Base-by-base conservation (phyloP, 2,888 invertebrate genomes). In the Lithophane leautieri region DNA sequence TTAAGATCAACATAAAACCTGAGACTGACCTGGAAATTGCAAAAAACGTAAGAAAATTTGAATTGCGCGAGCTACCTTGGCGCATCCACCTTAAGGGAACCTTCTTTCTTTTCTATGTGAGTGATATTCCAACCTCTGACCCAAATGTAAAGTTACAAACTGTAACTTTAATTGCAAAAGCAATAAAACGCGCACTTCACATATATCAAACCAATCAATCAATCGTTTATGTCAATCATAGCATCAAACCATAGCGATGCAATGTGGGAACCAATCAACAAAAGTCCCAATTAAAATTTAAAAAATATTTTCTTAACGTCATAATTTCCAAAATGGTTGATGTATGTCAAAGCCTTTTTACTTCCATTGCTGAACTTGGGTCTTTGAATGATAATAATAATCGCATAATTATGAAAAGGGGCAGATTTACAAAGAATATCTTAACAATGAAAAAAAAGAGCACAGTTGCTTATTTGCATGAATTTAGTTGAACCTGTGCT, bases 141-240 rank as follows among this genome's bases (percentile, higher is more conserved):
- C 50, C 4, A 67, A 70, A 58, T 47, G 60, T 40, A 70, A 74
- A 70, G 7, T 25, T 25, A 8, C 34, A 4, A 4, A 60, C 16
- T 19, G 9, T 44, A 58, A 44, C 42, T 78, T 68, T 82, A 73
- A 82, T 75, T 72, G 56, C 63, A 79, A 40, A n/a, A 44, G 52
- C 47, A 77, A 74, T 79, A 70, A 73, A 60, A 60, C 63, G 75
- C 40, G n/a, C 54, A 80, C 56, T 75, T 75, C 54, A 50, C 44
- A 72, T 62, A 75, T 60, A 70, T 60, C 63, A 12, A 77, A 34
- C n/a, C 22, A 78, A 73, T 81, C 62, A 69, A 78, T 74, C 52
- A 73, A 68, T 73, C 63, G 76, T 76, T 84, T 76, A 78, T 71
- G 68, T 77, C 80, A 82, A 85, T 85, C 84, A 85, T 74, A 66